A percentile compares a stretch with the other conserved stretches of the same genome.
Conservation (phyloP, 1,140 invertebrate genomes). For the Drosophila bocki region DNA sequence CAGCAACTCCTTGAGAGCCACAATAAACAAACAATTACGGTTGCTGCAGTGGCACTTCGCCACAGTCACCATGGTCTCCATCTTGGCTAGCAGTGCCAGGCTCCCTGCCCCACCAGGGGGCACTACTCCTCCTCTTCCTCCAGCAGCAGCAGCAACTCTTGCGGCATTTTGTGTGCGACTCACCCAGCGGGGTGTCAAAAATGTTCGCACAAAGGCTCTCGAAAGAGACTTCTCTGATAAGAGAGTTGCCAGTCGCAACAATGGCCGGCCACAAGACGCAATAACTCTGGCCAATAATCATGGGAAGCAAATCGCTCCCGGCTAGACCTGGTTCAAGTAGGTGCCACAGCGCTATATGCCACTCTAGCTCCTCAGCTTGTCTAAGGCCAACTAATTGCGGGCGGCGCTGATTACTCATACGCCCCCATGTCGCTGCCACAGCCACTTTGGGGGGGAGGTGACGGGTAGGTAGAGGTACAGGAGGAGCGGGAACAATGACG, state of each 20-base stretch:
- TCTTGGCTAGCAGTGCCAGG: slow-evolving; percentile 30
- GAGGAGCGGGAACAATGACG: slow-evolving; percentile 55
- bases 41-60: slow-evolving; percentile 40
- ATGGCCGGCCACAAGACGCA: slow-evolving; percentile 19
- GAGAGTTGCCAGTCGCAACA: slow-evolving; percentile 44
- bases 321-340: slow-evolving; percentile 1
- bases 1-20: slow-evolving; percentile 40
- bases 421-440: slow-evolving; percentile 47
- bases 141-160: slow-evolving; percentile 47
- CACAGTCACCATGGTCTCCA: slow-evolving; percentile 19
- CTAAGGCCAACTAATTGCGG: slow-evolving; percentile 72
- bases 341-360: not conserved
- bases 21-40: slow-evolving; percentile 84
- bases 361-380: slow-evolving; percentile 22
- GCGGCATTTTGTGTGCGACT: slow-evolving; percentile 70
- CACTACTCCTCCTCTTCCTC: not conserved
- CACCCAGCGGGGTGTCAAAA: slow-evolving; percentile 67
- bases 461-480: not conserved
- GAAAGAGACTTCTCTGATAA: slow-evolving; percentile 45
- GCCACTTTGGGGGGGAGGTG: not conserved
- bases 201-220: slow-evolving; percentile 66
- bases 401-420: slow-evolving; percentile 74
- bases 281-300: slow-evolving; percentile 53
- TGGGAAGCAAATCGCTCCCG: slow-evolving; percentile 35
- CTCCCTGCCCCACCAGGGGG: slow-evolving; percentile 16